Percentiles rank a stretch among this genome's conserved stretches.
These are phyloP conservation scores for Crypturellus undulatus DNA, from an alignment of 2,113 vertebrate genomes.

Conservation along the genomic window DNA sequence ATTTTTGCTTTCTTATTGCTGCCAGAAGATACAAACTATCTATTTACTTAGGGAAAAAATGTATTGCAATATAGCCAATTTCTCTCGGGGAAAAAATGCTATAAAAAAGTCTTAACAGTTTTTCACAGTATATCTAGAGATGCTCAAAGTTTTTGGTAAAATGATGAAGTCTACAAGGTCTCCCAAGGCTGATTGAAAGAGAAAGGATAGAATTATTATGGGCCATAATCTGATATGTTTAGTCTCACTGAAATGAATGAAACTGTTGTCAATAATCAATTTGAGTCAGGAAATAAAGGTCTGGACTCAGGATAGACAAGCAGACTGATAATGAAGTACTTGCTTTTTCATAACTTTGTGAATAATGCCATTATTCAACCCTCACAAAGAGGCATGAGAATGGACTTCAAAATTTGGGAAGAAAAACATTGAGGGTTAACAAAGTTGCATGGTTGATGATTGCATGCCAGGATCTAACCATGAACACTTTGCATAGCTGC, in stretches of 20 bases:
- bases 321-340: neutral
- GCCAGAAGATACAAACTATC: conserved; percentile 27
- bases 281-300: neutral
- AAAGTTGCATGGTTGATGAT: neutral
- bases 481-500: neutral
- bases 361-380: neutral
- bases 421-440: neutral
- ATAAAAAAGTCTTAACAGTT: neutral
- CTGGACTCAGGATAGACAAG: neutral
- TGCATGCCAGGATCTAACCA: neutral
- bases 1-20: conserved; percentile 42
- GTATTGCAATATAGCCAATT: neutral
- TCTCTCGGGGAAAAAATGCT: conserved; percentile 8
- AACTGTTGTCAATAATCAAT: neutral
- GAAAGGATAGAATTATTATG: neutral
- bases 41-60: conserved; percentile 16
- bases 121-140: neutral
- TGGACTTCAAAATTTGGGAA: fast-evolving
- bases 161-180: neutral
- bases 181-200: neutral
- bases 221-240: neutral
- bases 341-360: neutral
- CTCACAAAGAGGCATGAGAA: neutral
- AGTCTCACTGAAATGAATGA: neutral
- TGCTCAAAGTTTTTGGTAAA: neutral